These are phyloP conservation scores for Drosophila neotestacea DNA, from an alignment of 2,888 invertebrate species.

Conservation along the genomic window DNA sequence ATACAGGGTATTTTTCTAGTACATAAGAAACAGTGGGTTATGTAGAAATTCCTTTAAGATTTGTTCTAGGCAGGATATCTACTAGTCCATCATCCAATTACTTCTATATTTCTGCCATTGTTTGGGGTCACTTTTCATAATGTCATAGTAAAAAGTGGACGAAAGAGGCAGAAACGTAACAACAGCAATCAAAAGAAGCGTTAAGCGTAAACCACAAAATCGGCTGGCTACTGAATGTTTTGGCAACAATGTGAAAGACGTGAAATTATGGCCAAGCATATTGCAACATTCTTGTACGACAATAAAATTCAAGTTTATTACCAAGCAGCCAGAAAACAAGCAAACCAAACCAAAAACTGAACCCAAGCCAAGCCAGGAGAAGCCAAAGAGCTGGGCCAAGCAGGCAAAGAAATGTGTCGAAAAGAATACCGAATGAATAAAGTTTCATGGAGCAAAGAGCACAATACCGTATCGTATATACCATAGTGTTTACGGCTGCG, in stretches of 20 bases:
- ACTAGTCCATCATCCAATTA: not conserved
- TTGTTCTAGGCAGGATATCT: not conserved
- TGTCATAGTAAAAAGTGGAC: constrained; percentile 38
- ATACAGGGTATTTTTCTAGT: not conserved
- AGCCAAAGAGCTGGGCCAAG: constrained; percentile 36
- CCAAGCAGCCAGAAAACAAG: constrained; percentile 43
- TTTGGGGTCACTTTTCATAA: constrained; percentile 21
- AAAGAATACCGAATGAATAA: constrained; percentile 46
- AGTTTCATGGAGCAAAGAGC: constrained; percentile 38
- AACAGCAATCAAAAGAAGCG: constrained; percentile 60
- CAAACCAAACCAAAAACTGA: constrained; percentile 7
- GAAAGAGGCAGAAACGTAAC: constrained; percentile 12
- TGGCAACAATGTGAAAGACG: constrained; percentile 72
- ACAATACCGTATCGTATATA: constrained; percentile 31
- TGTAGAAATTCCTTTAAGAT: not conserved
- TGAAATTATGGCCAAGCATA: constrained; percentile 79
- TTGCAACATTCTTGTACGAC: constrained; percentile 82
- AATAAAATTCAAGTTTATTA: constrained; percentile 82
- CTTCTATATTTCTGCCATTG: not conserved
- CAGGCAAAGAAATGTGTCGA: constrained; percentile 36
- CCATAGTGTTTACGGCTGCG: constrained; percentile 34
- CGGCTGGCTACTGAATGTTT: constrained; percentile 43
- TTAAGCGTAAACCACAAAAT: constrained; percentile 61
- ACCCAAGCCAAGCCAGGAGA: constrained; percentile 1
- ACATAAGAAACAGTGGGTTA: too few species aligned